phyloP scores from a whole-genome alignment of 2,113 vertebrate genomes.

The Orientallactaga bullata region DNA sequence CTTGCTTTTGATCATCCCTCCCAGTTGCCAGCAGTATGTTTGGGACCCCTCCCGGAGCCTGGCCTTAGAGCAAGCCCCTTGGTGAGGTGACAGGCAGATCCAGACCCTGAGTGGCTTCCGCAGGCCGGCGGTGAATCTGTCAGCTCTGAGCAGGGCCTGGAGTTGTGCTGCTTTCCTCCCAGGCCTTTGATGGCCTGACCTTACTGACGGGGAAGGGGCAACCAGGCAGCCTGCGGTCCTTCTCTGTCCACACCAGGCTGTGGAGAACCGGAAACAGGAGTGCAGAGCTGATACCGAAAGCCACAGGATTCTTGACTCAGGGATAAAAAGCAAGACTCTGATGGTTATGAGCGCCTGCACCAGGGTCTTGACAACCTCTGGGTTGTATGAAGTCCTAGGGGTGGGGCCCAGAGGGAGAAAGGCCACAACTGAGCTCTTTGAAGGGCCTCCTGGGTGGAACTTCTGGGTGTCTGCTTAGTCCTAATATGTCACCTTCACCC shows the following conservation, averaged over 20 bases:
- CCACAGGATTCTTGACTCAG: neutral
- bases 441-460: too few species aligned
- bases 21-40: neutral
- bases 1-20: too few species aligned
- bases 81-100: neutral
- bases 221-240: neutral
- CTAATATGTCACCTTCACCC: too few species aligned
- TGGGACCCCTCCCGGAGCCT: too few species aligned
- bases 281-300: neutral
- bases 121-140: neutral
- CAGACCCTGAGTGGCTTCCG: neutral
- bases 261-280: slow-evolving; percentile 23
- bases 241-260: neutral
- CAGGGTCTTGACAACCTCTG: neutral
- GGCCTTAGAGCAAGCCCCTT: neutral
- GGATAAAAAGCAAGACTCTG: neutral
- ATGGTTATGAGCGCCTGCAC: neutral
- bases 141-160: neutral
- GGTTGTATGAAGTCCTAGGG: neutral
- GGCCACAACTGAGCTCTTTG: neutral
- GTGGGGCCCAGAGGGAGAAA: neutral
- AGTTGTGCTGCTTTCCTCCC: neutral
- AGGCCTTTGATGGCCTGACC: neutral
- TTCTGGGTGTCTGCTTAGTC: too few species aligned
- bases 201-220: neutral